These are phyloP conservation scores for Acomys russatus DNA, from an alignment of 2,797 vertebrate genomes.

Conservation along the genomic window DNA sequence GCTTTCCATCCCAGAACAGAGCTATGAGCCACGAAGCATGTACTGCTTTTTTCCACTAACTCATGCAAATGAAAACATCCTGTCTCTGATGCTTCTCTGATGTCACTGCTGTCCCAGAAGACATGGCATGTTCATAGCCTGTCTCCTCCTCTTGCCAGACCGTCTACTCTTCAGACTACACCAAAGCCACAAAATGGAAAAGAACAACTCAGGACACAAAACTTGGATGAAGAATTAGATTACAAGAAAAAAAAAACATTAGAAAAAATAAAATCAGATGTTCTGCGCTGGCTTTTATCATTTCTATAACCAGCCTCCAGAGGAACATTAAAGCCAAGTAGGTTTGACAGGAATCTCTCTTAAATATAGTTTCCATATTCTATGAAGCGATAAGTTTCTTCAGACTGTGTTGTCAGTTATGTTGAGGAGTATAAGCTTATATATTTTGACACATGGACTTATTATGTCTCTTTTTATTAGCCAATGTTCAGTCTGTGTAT, in stretches of 20 bases:
- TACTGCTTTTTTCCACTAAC: not conserved
- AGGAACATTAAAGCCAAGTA: not conserved
- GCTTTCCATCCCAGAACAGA: not conserved
- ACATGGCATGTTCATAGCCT: not conserved
- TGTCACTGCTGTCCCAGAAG: not conserved
- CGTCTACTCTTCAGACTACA: too few relatives aligned
- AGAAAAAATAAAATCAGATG: constrained; percentile 14
- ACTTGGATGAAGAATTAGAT: not conserved
- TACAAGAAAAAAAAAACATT: not conserved
- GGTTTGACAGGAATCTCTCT: not conserved
- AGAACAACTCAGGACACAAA: not conserved
- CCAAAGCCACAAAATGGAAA: too few relatives aligned
- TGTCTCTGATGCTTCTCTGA: too few relatives aligned
- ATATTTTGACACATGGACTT: not conserved
- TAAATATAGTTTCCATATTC: not conserved
- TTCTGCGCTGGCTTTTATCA: not conserved
- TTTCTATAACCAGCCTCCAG: not conserved
- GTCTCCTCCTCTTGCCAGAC: not conserved
- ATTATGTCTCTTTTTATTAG: not conserved
- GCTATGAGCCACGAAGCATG: not conserved
- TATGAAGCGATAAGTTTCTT: not conserved
- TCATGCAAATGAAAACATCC: not conserved
- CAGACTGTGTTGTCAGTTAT: fast-evolving
- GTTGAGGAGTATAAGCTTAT: not conserved
- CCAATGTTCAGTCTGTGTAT: not conserved